Evolutionary conservation across 2,888 invertebrate genomes (phyloP), one percentile per base, ranked within the genome.

Genomic region (Mythimna impura): DNA sequence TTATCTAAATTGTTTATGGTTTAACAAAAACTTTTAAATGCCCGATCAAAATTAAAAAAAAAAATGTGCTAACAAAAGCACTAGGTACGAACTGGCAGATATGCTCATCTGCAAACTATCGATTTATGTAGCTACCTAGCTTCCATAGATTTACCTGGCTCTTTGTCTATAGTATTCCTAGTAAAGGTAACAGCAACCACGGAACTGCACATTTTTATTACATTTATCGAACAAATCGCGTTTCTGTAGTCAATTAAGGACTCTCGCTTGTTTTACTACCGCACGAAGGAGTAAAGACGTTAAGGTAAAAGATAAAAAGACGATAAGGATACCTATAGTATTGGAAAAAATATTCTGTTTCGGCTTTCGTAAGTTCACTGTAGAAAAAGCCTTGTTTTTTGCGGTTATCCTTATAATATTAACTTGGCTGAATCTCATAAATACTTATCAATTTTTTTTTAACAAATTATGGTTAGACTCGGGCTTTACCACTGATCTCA

Each of bases 211-310:
- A 43, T 52, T 43, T 40, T 62, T 34, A 63, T 36, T 36, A 36
- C 6, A 43, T 47, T 62, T 54, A 47, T 17, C 43, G 5, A 40
- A 66, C 10, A 66, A 47, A 54, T 64, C 57, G 47, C 64, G 60
- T 76, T 78, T 71, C 22, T 36, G 20, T 36, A 58, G 52, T 54
- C 71, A 47, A 34, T 70, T 70, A 47, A 8, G 36, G 10, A 14
- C 14, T 14, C 1, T 20, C 20, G 10, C 30, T 7, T 3, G 10
- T 47, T 64, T 67, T 52, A 73, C 40, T 57, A 20, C 40, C 8
- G 64, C 58, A 73, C 40, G 20, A 43, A 43, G 40, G 34, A 73
- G 73, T 64, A 52, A 64, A 65, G 40, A 57, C 22, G 22, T 54
- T 40, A 40, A 30, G 17, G 17, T 62, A 58, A 52, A 73, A 3